These are phyloP conservation scores for Phymanthus crucifer DNA, from an alignment of 92 coral and sea anemone genomes.

Conservation along the genomic window DNA sequence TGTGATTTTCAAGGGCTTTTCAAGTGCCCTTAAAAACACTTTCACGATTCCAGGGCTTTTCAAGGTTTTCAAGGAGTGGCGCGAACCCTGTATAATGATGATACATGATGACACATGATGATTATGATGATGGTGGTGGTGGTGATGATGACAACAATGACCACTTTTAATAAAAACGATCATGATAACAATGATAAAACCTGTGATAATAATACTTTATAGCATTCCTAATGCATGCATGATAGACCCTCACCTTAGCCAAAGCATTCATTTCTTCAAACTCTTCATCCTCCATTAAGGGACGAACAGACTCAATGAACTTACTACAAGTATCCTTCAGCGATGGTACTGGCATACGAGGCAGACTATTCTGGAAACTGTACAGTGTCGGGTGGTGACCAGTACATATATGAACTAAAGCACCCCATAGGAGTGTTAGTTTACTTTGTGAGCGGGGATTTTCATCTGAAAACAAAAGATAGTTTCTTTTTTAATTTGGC, in stretches of 20 bases:
- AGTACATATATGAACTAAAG: slow-evolving; percentile 72
- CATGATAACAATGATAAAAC: background rate
- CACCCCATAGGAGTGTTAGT: slow-evolving; percentile 88
- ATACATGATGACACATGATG: too few relatives aligned
- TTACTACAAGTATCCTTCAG: slow-evolving; percentile 76
- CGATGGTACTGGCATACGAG: slow-evolving; percentile 95
- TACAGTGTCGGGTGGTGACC: slow-evolving; percentile 85
- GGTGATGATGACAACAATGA: too few relatives aligned
- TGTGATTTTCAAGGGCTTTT: too few relatives aligned
- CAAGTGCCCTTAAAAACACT: too few relatives aligned
- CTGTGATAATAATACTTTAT: background rate
- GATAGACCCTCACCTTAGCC: slow-evolving; percentile 59
- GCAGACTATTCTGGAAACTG: slow-evolving; percentile 95
- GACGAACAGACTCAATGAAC: slow-evolving; percentile 76
- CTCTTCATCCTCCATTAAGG: slow-evolving; percentile 63
- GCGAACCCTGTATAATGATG: too few relatives aligned
- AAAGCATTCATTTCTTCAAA: slow-evolving; percentile 84
- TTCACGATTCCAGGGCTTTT: too few relatives aligned
- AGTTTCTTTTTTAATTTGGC: background rate
- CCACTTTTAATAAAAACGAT: too few relatives aligned
- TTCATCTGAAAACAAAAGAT: slow-evolving; percentile 65
- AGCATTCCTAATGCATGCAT: too few relatives aligned
- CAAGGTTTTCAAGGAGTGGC: too few relatives aligned
- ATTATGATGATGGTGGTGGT: too few relatives aligned
- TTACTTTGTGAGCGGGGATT: slow-evolving; percentile 89